Conservation (phyloP, 2,888 invertebrate genomes). For the Nymphalis c-album region DNA sequence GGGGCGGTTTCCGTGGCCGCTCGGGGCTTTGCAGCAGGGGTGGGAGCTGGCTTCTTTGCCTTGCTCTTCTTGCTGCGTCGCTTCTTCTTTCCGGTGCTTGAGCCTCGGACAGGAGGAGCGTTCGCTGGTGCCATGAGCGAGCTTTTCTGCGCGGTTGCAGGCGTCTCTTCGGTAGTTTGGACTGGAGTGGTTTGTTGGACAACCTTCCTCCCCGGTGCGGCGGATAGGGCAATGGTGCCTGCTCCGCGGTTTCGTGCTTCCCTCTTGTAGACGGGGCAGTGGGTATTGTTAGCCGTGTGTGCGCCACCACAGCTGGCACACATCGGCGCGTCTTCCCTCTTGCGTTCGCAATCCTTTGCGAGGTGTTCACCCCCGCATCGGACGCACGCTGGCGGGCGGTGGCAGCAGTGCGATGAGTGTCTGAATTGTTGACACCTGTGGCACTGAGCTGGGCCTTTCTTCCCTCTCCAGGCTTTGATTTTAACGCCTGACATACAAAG, state of each 20-base stretch:
- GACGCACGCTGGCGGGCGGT: conserved; percentile 16
- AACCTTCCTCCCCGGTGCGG: not conserved
- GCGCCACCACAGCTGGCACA: conserved; percentile 29
- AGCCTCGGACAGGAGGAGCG: not conserved
- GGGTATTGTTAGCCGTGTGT: conserved; percentile 21
- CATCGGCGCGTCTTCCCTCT: conserved; percentile 24
- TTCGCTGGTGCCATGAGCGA: not conserved
- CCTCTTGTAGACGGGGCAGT: too few species aligned
- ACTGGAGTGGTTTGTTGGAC: not conserved
- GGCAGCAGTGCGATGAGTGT: conserved; percentile 35
- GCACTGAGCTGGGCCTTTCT: conserved; percentile 24
- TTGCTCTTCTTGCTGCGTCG: too few species aligned
- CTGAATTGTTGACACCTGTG: conserved; percentile 24
- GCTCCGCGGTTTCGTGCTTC: not conserved
- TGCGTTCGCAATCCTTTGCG: conserved; percentile 31
- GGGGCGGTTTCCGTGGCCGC: not conserved
- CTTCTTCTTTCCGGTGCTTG: not conserved
- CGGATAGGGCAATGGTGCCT: not conserved
- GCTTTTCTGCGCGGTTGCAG: too few species aligned
- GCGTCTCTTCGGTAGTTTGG: too few species aligned
- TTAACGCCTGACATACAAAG: conserved; percentile 13
- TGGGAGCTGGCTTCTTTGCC: too few species aligned
- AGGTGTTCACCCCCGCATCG: conserved; percentile 22
- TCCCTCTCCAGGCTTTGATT: conserved; percentile 19
- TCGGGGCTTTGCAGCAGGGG: not conserved